These are phyloP conservation scores for Buphagus erythrorhynchus DNA, from an alignment of 2,797 vertebrate genomes.

Conservation along the genomic window DNA sequence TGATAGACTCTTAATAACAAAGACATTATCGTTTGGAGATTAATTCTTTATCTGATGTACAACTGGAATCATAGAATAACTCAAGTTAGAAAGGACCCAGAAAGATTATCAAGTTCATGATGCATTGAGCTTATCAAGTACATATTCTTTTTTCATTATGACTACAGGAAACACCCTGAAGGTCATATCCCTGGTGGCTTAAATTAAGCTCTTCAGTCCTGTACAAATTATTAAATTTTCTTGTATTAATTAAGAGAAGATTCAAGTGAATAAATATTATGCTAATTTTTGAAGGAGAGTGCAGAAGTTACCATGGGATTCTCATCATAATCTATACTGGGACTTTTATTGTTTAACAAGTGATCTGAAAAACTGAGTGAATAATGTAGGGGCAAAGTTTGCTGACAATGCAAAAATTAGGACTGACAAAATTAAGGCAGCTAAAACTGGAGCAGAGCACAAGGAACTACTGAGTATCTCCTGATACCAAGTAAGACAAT, in stretches of 20 bases:
- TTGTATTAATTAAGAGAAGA: neutral
- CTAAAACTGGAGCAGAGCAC: neutral
- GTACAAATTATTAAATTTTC: neutral
- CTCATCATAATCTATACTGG: neutral
- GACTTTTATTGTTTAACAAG: neutral
- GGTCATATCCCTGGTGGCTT: neutral
- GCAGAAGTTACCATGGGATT: neutral
- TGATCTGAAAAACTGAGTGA: neutral
- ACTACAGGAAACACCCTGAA: neutral
- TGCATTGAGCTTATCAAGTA: neutral
- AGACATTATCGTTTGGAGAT: neutral
- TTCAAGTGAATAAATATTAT: neutral
- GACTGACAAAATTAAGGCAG: neutral
- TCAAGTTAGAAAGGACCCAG: neutral
- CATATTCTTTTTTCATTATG: neutral
- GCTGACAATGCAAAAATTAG: neutral
- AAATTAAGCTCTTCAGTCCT: neutral
- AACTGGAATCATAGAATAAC: neutral
- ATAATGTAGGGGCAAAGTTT: neutral
- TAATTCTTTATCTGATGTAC: neutral
- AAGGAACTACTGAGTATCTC: neutral
- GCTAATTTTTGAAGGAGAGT: neutral
- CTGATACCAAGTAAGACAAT: fast-evolving
- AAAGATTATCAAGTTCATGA: neutral
- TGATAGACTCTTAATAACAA: neutral